These are phyloP conservation scores for Thumatha senex DNA, from an alignment of 2,888 invertebrate genomes.

Conservation along the genomic window DNA sequence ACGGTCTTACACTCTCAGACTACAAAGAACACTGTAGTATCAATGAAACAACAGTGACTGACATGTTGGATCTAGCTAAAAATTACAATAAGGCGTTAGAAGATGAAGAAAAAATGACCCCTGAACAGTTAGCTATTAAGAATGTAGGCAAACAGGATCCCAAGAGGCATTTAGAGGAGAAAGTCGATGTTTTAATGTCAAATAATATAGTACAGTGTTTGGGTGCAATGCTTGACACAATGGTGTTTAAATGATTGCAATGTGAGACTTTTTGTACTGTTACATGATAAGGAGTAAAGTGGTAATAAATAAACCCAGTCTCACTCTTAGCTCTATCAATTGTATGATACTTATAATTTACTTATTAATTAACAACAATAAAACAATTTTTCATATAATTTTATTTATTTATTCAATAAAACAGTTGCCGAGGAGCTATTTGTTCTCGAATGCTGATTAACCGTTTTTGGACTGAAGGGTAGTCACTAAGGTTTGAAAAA, in stretches of 20 bases:
- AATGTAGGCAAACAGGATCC: slow-evolving; percentile 99
- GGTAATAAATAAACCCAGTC: slow-evolving; percentile 58
- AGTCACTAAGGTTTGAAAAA: slow-evolving; percentile 51
- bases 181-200: slow-evolving; percentile 98
- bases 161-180: slow-evolving; percentile 99
- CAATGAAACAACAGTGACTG: slow-evolving; percentile 96
- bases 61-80: slow-evolving; percentile 98
- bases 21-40: slow-evolving; percentile 96
- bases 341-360: slow-evolving; percentile 68
- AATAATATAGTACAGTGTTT: slow-evolving; percentile 99
- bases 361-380: slow-evolving; percentile 64
- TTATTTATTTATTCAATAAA: slow-evolving; percentile 51
- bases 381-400: slow-evolving; percentile 45
- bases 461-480: slow-evolving; percentile 53
- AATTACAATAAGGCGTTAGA: slow-evolving; percentile 99
- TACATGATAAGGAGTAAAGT: slow-evolving; percentile 59
- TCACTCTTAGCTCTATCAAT: slow-evolving; percentile 52
- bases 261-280: slow-evolving; percentile 45
- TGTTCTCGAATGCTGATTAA: slow-evolving; percentile 54
- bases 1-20: slow-evolving; percentile 94
- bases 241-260: slow-evolving; percentile 78
- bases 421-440: slow-evolving; percentile 64
- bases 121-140: slow-evolving; percentile 99
- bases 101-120: slow-evolving; percentile 99
- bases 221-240: slow-evolving; percentile 96